Evolutionary conservation across 1,140 invertebrate species (phyloP).

Genomic region (Araneus ventricosus): DNA sequence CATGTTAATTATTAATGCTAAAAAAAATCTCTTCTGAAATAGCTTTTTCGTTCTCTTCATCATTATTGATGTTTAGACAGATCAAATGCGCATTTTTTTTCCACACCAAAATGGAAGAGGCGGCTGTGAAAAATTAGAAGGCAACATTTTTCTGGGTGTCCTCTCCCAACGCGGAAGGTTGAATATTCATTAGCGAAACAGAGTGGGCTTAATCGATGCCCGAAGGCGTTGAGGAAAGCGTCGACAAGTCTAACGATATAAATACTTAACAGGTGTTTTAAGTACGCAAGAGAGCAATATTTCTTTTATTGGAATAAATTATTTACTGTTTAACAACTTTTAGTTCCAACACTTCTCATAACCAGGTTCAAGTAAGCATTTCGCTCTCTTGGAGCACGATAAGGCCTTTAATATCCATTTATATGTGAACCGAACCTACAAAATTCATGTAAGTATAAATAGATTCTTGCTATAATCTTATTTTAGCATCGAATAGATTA

Average conservation of each 20-base stretch:
- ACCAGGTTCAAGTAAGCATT: too few species aligned
- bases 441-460: too few species aligned
- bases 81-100: not conserved
- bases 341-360: not conserved
- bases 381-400: too few species aligned
- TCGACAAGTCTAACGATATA: not conserved
- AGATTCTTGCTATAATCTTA: too few species aligned
- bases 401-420: too few species aligned
- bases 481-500: too few species aligned
- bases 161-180: constrained; percentile 2
- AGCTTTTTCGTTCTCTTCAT: too few species aligned
- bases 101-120: not conserved
- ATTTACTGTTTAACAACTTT: not conserved
- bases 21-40: too few species aligned
- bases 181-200: constrained; percentile 15
- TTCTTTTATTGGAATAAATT: not conserved
- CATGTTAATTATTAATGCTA: too few species aligned
- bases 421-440: too few species aligned
- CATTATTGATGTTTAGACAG: too few species aligned
- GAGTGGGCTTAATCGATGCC: constrained; percentile 12
- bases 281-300: not conserved
- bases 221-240: not conserved
- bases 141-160: constrained; percentile 9
- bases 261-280: constrained; percentile 8
- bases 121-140: not conserved